Base-by-base conservation (phyloP, 2,797 vertebrate genomes). In the Epinephelus awoara region DNA sequence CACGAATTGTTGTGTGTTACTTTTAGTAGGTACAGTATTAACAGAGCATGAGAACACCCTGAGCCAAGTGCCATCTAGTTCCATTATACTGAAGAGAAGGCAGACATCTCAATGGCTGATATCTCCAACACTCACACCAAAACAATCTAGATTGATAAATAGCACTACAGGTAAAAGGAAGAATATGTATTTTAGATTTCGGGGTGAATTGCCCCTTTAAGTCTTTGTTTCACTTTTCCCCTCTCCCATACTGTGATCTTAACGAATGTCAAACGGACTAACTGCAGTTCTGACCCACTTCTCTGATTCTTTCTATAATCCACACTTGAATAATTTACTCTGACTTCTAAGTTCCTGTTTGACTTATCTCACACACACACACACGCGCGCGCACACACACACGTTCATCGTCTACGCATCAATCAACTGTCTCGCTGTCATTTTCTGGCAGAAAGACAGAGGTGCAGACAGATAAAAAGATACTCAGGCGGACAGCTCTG, bases 201-300 rank as follows among this genome's bases (percentile, higher is more conserved):
- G 9, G 11, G 9, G 9, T 42, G 40, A 42, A 42, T 11, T 42
- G 40, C 2, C 40, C 11, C 11, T 42, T 42, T 42, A 42, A 42
- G 40, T 15, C 18, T 64, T 52, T 67, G 47, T 57, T 4, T 27
- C 51, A n/a, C 11, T 61, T 67, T 51, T 10, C 10, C 52, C 21
- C 21, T 56, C 50, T 67, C 40, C 52, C 49, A 70, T 59, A 25
- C 69, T 77, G 50, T 79, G 63, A 83, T 85, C 67, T 75, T 70
- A 25, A 25, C 51, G 83, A 72, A 79, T 67, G 73, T 75, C 79
- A 75, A 52, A 74, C n/a, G 1, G 79, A 57, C 49, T 51, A 51
- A 78, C 70, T 59, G 75, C 50, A 79, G 82, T 68, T 83, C 84
- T 93, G 90, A 90, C 87, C 88, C 82, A 91, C 70, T 90, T 92